These are phyloP conservation scores for Astreopora myriophthalma DNA, from an alignment of 64 coral and sea anemone genomes.

Conservation along the genomic window DNA sequence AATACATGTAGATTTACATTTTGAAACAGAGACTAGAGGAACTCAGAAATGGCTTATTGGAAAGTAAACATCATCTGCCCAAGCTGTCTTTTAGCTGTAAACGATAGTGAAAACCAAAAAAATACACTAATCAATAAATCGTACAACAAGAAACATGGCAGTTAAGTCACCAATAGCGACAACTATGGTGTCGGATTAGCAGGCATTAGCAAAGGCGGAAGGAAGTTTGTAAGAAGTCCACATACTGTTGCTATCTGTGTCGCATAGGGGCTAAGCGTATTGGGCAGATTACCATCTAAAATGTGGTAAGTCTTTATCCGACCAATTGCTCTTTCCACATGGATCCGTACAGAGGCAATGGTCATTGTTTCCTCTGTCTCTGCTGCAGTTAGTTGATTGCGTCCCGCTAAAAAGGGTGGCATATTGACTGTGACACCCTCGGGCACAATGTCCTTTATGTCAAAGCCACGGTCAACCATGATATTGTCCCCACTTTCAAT, in stretches of 20 bases:
- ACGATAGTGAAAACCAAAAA: too few species aligned
- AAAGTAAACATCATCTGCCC: too few species aligned
- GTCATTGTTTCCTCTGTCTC: conserved; percentile 33
- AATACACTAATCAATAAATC: too few species aligned
- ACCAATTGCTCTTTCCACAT: conserved; percentile 8
- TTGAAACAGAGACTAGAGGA: too few species aligned
- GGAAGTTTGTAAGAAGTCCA: not conserved
- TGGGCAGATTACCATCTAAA: conserved; percentile 33
- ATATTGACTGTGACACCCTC: conserved; percentile 23
- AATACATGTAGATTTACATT: too few species aligned
- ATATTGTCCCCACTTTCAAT: not conserved
- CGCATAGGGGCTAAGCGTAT: not conserved
- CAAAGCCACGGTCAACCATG: conserved; percentile 32
- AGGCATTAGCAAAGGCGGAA: not conserved
- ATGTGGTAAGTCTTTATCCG: conserved; percentile 54
- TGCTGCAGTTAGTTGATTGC: not conserved
- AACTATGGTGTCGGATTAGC: not conserved
- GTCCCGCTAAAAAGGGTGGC: conserved; percentile 10
- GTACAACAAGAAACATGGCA: too few species aligned
- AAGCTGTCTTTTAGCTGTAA: too few species aligned
- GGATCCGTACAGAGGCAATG: not conserved
- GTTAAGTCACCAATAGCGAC: not conserved
- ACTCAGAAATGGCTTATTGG: too few species aligned
- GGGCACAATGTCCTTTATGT: conserved; percentile 14
- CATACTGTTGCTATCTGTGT: conserved; percentile 26